Conservation (phyloP, 2,888 invertebrate genomes). For the Drosophila diplacantha region DNA sequence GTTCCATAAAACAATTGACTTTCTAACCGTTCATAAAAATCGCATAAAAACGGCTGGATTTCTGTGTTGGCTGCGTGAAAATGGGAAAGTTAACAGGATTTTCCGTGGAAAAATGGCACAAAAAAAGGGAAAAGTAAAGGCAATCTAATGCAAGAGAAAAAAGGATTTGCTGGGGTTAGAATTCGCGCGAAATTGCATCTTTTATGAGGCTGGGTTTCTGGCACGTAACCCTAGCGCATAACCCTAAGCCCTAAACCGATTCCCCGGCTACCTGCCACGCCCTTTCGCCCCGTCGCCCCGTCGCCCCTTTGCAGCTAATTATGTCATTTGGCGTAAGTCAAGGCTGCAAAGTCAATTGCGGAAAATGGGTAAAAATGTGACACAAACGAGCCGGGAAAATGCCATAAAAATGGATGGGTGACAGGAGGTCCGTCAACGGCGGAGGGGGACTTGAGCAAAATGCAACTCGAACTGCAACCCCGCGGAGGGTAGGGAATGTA, state of each 20-base stretch:
- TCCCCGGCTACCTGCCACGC: slow-evolving; percentile 52
- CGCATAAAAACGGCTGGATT: slow-evolving; percentile 22
- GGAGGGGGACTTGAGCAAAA: background rate
- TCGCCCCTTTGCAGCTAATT: slow-evolving; percentile 48
- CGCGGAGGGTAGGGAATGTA: background rate
- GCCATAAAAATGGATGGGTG: slow-evolving; percentile 38
- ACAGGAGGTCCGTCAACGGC: slow-evolving; percentile 15
- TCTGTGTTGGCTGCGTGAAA: slow-evolving; percentile 9
- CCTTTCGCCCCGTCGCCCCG: slow-evolving; percentile 7
- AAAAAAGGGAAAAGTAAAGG: background rate
- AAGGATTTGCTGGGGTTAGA: slow-evolving; percentile 56
- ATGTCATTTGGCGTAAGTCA: slow-evolving; percentile 71
- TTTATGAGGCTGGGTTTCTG: slow-evolving; percentile 47
- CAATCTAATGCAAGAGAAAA: slow-evolving; percentile 55
- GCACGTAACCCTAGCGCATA: slow-evolving; percentile 38
- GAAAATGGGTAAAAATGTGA: slow-evolving; percentile 40
- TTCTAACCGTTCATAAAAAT: slow-evolving; percentile 50
- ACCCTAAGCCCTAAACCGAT: slow-evolving; percentile 43
- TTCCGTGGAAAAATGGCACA: slow-evolving; percentile 16
- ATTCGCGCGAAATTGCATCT: slow-evolving; percentile 61
- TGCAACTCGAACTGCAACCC: slow-evolving; percentile 8
- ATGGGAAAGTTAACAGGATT: slow-evolving; percentile 42
- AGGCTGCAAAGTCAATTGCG: slow-evolving; percentile 69
- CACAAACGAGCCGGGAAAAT: slow-evolving; percentile 25
- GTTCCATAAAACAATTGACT: slow-evolving; percentile 67